Percentiles rank a stretch among this genome's conserved stretches.
Conservation (phyloP, 1,140 invertebrate species). For the Chrysoperla carnea region DNA sequence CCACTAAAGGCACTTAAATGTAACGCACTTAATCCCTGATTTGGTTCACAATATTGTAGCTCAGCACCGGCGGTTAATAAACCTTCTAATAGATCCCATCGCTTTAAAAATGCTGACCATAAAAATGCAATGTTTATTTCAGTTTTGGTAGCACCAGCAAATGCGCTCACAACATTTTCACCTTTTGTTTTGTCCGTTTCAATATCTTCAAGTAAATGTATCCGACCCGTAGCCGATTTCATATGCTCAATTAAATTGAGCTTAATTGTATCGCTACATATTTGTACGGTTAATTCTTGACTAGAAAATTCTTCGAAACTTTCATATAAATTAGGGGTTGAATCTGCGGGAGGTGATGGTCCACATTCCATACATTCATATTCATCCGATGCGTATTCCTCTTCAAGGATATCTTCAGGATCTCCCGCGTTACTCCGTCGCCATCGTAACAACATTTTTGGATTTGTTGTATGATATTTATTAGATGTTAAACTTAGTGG, state of each 20-base stretch:
- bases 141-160: conserved; percentile 32
- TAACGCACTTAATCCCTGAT: conserved; percentile 44
- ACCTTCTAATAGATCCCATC: conserved; percentile 37
- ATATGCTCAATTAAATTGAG: conserved; percentile 51
- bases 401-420: conserved; percentile 39
- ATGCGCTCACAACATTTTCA: conserved; percentile 28
- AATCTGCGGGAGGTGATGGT: conserved; percentile 50
- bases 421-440: conserved; percentile 13
- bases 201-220: conserved; percentile 48
- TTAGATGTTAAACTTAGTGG: conserved; percentile 10
- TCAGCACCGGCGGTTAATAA: conserved; percentile 46
- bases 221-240: conserved; percentile 39
- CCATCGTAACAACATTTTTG: conserved; percentile 12
- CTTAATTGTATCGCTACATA: conserved; percentile 52
- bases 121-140: conserved; percentile 50
- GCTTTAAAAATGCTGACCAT: conserved; percentile 49
- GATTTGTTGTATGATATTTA: conserved; percentile 13
- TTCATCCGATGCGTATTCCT: conserved; percentile 40
- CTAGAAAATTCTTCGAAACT: conserved; percentile 47
- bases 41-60: conserved; percentile 42
- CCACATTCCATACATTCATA: conserved; percentile 55
- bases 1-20: conserved; percentile 63
- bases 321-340: conserved; percentile 54
- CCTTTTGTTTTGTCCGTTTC: conserved; percentile 40
- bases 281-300: conserved; percentile 46